phyloP scores from a whole-genome alignment of 2,113 vertebrate genomes.

The Otis tarda region DNA sequence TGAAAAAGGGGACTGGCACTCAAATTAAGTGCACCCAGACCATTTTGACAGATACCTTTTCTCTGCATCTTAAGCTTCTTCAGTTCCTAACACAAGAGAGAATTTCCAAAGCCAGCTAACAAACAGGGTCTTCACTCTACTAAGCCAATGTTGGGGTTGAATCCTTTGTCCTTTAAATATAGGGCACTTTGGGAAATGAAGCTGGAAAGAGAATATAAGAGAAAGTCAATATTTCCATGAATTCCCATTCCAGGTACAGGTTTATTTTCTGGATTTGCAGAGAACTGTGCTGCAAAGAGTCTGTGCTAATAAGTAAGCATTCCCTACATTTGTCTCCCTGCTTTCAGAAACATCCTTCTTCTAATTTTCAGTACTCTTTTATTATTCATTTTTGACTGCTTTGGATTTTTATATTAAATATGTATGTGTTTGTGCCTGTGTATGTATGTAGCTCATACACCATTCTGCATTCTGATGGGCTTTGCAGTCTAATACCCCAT shows the following conservation, averaged over 20 bases:
- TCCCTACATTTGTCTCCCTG: background rate
- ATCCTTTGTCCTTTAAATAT: background rate
- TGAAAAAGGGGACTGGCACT: background rate
- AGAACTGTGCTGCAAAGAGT: background rate
- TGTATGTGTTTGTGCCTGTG: background rate
- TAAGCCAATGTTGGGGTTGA: background rate
- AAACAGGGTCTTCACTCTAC: background rate
- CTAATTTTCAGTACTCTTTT: background rate
- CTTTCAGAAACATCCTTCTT: background rate
- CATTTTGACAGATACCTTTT: background rate
- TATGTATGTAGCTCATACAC: background rate
- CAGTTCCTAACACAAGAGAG: background rate
- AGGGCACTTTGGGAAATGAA: background rate
- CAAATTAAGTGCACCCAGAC: background rate
- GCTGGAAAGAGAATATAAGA: background rate
- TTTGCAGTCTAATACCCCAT: background rate
- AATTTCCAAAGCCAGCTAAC: background rate
- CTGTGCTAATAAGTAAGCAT: background rate
- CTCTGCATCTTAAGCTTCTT: background rate
- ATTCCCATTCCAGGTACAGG: background rate
- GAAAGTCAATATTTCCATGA: background rate
- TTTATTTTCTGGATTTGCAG: rapidly evolving
- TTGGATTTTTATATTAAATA: background rate
- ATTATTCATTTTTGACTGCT: background rate
- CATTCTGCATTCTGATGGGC: background rate